These are phyloP conservation scores for Lypha dubia DNA, from an alignment of 2,888 invertebrate genomes.

Conservation along the genomic window DNA sequence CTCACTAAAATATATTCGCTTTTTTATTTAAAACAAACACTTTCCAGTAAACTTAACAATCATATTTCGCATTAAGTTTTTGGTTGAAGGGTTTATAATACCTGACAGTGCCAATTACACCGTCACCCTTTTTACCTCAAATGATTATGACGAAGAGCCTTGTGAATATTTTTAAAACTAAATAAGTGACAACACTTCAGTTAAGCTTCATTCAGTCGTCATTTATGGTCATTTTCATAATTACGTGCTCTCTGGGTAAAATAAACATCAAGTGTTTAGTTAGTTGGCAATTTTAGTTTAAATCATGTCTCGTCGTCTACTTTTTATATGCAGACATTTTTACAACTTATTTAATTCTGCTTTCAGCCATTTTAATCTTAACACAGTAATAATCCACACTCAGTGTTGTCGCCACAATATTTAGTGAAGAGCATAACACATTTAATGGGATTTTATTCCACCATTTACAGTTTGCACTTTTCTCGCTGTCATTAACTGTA, in stretches of 20 bases:
- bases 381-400: background rate
- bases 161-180: constrained; percentile 54
- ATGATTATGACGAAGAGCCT: constrained; percentile 55
- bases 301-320: background rate
- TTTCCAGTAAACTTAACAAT: too few relatives aligned
- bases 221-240: constrained; percentile 70
- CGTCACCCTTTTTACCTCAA: constrained; percentile 37
- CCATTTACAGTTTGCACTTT: background rate
- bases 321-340: background rate
- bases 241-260: constrained; percentile 52
- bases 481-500: background rate
- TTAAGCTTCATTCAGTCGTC: constrained; percentile 57
- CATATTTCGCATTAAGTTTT: too few relatives aligned
- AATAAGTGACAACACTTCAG: constrained; percentile 68
- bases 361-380: constrained; percentile 10
- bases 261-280: constrained; percentile 34
- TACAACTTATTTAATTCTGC: background rate
- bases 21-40: too few relatives aligned
- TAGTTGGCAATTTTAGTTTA: constrained; percentile 19
- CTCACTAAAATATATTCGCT: too few relatives aligned
- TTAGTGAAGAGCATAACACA: background rate
- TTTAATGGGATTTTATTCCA: background rate
- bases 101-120: background rate
- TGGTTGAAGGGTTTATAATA: background rate
- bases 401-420: background rate